Base-by-base conservation (phyloP, 2,888 invertebrate genomes). In the Ectemnius cavifrons region DNA sequence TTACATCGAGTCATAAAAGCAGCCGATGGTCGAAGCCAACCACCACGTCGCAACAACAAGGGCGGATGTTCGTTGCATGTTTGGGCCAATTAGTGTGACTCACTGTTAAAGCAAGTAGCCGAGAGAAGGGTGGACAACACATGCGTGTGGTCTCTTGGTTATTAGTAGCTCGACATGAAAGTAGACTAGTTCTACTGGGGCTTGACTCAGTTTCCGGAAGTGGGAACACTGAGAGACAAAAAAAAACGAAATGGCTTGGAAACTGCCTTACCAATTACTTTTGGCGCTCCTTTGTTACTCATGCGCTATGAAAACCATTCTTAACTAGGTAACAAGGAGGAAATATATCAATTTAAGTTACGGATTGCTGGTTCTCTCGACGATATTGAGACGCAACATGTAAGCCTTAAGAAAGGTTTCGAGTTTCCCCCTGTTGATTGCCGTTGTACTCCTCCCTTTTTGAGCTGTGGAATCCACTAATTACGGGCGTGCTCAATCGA, bases 1-100 rank as follows among this genome's bases (percentile, higher is more conserved):
- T 37, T 37, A 37, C 37, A 37, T 6, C 37, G 37, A 37, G 37
- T 8, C 2, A 37, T 37, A 37, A 37, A 37, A 37, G 37, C 37
- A 37, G 37, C 0, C 37, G 37, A 8, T 37, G 37, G 37, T 11
- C 37, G 11, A 37, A 37, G 37, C 11, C 37, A 11, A 11, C 23
- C 37, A 37, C 37, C 37, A 37, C 8, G 37, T 4, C 8, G 37
- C 23, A 23, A 37, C 8, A 6, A 8, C 37, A 11, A 8, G 37
- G 37, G 3, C 37, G 37, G 37, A 37, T 37, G 37, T 11, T 8
- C 37, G 37, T 37, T 37, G 37, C 37, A 45, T 49, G 58, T 56
- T 69, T 76, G 73, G 77, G 67, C 65, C 67, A 72, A 81, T 79
- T 79, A 75, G 61, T 63, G 37, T 75, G 71, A 71, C 65, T 75